phyloP scores from a whole-genome alignment of 2,113 vertebrate species.

The Oplegnathus fasciatus region DNA sequence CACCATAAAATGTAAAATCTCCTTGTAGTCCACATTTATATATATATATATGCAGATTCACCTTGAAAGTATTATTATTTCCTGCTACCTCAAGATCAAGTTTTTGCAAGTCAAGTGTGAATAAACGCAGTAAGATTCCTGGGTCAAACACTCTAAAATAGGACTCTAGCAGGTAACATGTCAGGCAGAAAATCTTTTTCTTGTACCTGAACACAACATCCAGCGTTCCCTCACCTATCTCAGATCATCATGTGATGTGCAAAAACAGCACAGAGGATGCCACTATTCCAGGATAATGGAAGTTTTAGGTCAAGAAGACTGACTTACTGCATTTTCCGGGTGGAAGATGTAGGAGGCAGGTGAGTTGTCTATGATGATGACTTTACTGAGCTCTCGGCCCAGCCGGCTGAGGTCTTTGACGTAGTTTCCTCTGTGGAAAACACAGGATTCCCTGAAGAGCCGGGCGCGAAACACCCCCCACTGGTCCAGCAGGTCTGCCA shows the following conservation, averaged over 20 bases:
- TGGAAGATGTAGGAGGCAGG: slow-evolving; percentile 99
- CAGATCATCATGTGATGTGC: too few relatives aligned
- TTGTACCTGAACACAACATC: not conserved
- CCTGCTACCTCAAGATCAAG: not conserved
- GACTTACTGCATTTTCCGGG: slow-evolving; percentile 96
- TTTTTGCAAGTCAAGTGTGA: not conserved
- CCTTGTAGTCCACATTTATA: too few relatives aligned
- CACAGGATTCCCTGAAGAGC: slow-evolving; percentile 98
- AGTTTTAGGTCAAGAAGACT: not conserved
- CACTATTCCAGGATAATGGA: not conserved
- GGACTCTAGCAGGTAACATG: too few relatives aligned
- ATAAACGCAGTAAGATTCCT: not conserved
- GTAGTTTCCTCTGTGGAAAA: slow-evolving; percentile 98
- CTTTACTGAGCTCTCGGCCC: slow-evolving; percentile 94
- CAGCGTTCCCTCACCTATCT: not conserved
- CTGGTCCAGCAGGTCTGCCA: slow-evolving; percentile 95
- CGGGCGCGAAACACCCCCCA: slow-evolving; percentile 96
- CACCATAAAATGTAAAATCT: not conserved
- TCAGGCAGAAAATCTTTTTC: too few relatives aligned
- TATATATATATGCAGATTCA: not conserved
- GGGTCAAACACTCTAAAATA: not conserved
- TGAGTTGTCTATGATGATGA: slow-evolving; percentile 98
- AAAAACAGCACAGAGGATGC: not conserved
- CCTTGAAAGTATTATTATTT: not conserved
- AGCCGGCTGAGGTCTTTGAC: slow-evolving; percentile 98